Base-by-base conservation (phyloP, 2,797 vertebrate genomes). In the Crypturellus tataupa region DNA sequence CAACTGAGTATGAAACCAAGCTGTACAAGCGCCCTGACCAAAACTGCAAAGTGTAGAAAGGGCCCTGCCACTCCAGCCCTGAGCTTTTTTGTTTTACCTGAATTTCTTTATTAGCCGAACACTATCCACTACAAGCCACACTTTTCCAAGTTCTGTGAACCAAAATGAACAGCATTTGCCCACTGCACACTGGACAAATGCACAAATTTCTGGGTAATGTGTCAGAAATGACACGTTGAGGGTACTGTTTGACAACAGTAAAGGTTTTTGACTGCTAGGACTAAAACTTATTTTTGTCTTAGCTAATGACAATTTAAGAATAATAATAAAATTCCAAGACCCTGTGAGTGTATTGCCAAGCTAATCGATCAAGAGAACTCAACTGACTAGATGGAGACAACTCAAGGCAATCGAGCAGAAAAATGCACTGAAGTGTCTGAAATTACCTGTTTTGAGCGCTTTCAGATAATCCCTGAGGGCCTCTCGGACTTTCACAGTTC, bases 361-460 rank as follows among this genome's bases (percentile, higher is more conserved):
- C 25, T 51, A 13, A 8, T 68, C 19, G 23, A 86, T n/a, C 64
- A 33, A 39, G 37, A 20, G 1, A 3, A 16, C 69, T 46, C 10
- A 12, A 12, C 12, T 47, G 46, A 49, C 47, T 24, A 49, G 9
- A 21, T 24, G 6, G 23, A 51, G 49, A 51, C 49, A 51, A 51
- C 49, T 25, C 12, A 12, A 49, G 23, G 25, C 47, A 49, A 49
- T 49, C 12, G 24, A 51, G n/a, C 33, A 1, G 14, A 71, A 62
- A 18, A 63, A 3, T n/a, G 2, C 1, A 11, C 18, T 12, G 9
- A 40, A 6, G 25, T 37, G 31, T 15, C 17, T 62, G 25, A 1
- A 24, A 64, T 94, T 89, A 97, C 97, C 97, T 37, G 75, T 98
- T 96, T 97, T 97, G 80, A 98, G 97, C 85, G 97, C 97, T 96